phyloP scores from a whole-genome alignment of 2,113 vertebrate genomes.

The Smithornis capensis region DNA sequence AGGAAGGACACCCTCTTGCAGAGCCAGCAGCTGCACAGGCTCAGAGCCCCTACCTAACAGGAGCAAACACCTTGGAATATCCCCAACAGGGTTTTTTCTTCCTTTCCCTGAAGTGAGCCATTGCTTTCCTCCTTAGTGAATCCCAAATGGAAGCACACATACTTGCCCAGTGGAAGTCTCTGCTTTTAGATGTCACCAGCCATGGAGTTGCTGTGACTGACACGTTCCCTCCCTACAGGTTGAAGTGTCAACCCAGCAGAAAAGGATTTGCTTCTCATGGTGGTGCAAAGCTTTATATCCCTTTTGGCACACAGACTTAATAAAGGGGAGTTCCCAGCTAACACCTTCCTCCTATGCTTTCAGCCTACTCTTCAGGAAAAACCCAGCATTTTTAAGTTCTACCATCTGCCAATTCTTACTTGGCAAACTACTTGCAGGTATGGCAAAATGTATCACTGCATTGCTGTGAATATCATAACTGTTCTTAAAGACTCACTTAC shows the following conservation, averaged over 20 bases:
- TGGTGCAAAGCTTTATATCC: neutral
- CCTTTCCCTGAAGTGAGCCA: neutral
- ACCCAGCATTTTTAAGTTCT: neutral
- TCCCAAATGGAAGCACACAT: neutral
- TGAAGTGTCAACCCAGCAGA: neutral
- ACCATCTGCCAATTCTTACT: neutral
- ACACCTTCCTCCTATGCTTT: neutral
- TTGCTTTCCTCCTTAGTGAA: neutral
- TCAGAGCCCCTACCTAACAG: fast-evolving
- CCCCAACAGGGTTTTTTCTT: fast-evolving
- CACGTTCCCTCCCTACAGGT: neutral
- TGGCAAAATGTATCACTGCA: neutral
- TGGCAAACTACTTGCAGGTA: neutral
- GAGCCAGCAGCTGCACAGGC: too few relatives aligned
- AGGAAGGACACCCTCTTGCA: neutral
- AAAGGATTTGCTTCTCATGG: neutral
- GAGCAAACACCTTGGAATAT: neutral
- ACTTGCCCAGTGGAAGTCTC: neutral
- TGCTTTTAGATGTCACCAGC: neutral
- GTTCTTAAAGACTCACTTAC: neutral
- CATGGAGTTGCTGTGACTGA: neutral
- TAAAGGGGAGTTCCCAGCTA: neutral
- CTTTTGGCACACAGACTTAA: neutral
- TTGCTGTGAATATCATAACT: neutral
- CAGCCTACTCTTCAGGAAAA: neutral